Base-by-base conservation (phyloP, 1,140 invertebrate genomes). In the Euura lappo region DNA sequence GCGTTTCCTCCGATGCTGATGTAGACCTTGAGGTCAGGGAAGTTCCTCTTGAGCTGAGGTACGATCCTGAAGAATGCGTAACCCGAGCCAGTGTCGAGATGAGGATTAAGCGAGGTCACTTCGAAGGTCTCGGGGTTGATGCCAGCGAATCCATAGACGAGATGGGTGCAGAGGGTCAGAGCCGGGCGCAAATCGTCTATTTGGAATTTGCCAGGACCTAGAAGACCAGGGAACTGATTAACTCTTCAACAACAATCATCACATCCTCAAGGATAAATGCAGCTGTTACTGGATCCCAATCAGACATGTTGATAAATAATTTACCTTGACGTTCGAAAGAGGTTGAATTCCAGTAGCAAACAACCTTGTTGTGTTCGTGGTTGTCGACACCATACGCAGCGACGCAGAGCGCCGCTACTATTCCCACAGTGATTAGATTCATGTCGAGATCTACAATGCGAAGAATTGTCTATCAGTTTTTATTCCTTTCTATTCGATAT, bases 131-230 rank as follows among this genome's bases (percentile, higher is more conserved):
- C 90, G 10, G 91, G 86, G 77, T 94, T 92, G n/a, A 98, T 91
- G 8, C 93, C 93, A 10, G 95, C 94, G 81, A 93, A 98, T 64
- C 95, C 95, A 80, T 97, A 97, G 47, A 97, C 89, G 68, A 97
- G 80, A 84, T 97, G 95, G 0, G 94, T 94, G 88, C 96, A 98
- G 79, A 94, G 92, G 28, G 91, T 89, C 6, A 95, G 83, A 0
- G 93, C 93, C 2, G 92, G 90, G 74, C 93, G 92, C 72, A 97
- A 81, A 80, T 97, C 94, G 7, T 90, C 86, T 0, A 94, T 85
- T 76, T 92, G 91, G 81, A 96, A 94, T 79, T 94, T 94, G 13
- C 92, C 93, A 81, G 93, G 90, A 79, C 93, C 94, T 96, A 70
- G 60, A 66, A n/a, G 43, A 44, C n/a, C 3, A 47, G 13, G 10